Evolutionary conservation across 2,113 vertebrate genomes (phyloP).

Genomic region (Cyrtonyx montezumae): DNA sequence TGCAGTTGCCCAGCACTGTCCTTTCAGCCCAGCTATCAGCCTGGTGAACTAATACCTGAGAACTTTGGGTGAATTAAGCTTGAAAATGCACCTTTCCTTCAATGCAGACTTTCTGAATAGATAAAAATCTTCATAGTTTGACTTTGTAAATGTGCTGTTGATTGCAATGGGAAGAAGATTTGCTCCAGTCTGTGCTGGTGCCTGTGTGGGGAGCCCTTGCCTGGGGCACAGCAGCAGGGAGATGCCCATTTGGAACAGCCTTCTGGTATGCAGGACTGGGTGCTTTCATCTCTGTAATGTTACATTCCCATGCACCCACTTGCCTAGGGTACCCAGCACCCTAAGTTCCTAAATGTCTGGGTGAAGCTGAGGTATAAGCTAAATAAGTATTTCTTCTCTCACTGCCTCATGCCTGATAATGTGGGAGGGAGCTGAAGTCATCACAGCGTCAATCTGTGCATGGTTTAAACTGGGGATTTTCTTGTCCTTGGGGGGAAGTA

Average conservation of each 20-base stretch:
- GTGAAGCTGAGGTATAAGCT: background rate
- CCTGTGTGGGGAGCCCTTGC: background rate
- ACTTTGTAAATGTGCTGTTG: background rate
- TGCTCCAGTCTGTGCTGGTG: background rate
- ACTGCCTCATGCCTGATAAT: background rate
- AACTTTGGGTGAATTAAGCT: background rate
- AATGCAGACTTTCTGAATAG: background rate
- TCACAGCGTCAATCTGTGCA: background rate
- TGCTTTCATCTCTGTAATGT: background rate
- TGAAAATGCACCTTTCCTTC: background rate
- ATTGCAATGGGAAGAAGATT: background rate
- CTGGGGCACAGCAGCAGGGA: background rate
- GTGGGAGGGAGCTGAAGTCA: background rate
- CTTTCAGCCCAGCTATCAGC: background rate
- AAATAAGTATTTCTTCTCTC: background rate
- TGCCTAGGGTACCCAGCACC: background rate
- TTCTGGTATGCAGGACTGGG: background rate
- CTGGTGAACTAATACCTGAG: background rate
- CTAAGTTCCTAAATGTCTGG: background rate
- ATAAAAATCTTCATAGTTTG: too few species aligned
- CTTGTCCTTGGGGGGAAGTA: background rate
- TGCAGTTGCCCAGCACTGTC: background rate
- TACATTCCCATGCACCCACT: background rate
- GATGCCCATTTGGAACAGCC: background rate
- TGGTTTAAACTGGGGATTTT: background rate